Evolutionary conservation across 2,888 invertebrate genomes (phyloP), one percentile per base, ranked within the genome.

Genomic region (Busseola fusca): DNA sequence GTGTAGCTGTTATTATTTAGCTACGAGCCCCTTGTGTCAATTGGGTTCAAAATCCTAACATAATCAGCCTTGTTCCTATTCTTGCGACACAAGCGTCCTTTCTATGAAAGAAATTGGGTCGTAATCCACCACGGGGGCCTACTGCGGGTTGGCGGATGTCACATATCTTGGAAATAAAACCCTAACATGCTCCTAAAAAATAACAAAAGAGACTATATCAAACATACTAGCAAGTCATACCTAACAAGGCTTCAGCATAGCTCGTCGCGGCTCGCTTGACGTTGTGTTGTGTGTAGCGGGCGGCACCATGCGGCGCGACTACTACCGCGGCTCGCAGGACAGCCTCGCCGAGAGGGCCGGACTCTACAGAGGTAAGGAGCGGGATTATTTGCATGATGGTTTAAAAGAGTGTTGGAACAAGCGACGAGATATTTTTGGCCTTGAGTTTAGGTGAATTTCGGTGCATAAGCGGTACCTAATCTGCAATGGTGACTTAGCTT

Each of bases 291-390:
- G 78, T 81, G 83, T 82, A 85, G 87, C 84, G 82, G 86, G 89
- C 86, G 91, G 92, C 89, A 96, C 97, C 87, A 97, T 98, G 97
- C 97, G 98, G 95, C 97, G 98, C 92, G 98, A 98, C 96, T 98
- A 98, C 97, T 98, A 98, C 96, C 97, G 98, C 96, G 98, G 98
- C 92, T 98, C 98, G 84, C 98, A 98, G 96, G 98, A 98, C 96
- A 98, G 98, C 93, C 96, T 98, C 89, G 97, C 98, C 87, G 97
- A 97, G 89, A 96, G 96, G 81, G 97, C 97, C 87, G 96, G 96
- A 87, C 96, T 97, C 91, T 97, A 97, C 91, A 96, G 97, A 97
- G 98, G 98, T 97, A 96, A 68, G 76, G 64, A 16, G 25, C 25
- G n/a, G 42, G 42, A 45, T 14, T 34, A 1, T 48, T 1, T 45